These are phyloP conservation scores for Tetragonula clypearis DNA, from an alignment of 1,140 invertebrate species.

Conservation along the genomic window DNA sequence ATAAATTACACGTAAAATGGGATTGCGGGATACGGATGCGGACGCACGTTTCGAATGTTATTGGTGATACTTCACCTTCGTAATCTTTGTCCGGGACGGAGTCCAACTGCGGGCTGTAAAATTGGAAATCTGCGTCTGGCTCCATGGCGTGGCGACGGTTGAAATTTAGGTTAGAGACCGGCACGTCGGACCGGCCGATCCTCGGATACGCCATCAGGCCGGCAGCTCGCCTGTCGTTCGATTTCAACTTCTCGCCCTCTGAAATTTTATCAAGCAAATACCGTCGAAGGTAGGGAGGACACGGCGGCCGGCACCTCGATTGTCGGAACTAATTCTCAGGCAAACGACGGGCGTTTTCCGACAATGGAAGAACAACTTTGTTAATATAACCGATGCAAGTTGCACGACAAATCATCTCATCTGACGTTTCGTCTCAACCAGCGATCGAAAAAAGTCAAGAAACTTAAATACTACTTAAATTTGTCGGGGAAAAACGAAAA, in stretches of 20 bases:
- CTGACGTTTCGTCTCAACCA: too few relatives aligned
- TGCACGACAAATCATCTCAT: too few relatives aligned
- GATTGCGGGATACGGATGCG: not conserved
- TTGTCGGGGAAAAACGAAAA: too few relatives aligned
- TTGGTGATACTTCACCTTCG: conserved; percentile 49
- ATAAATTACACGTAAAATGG: conserved; percentile 4
- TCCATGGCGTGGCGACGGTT: conserved; percentile 40
- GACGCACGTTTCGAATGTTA: not conserved
- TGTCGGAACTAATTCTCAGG: not conserved
- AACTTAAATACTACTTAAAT: too few relatives aligned
- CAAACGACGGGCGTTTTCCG: not conserved
- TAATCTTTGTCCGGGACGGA: conserved; percentile 56
- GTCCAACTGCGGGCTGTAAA: conserved; percentile 50
- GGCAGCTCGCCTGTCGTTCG: conserved; percentile 62
- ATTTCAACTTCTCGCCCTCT: conserved; percentile 65
- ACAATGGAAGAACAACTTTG: too few relatives aligned
- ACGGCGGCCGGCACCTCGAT: too few relatives aligned
- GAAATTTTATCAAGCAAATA: conserved; percentile 5
- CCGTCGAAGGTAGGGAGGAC: too few relatives aligned
- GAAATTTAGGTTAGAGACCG: conserved; percentile 34
- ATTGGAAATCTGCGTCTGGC: conserved; percentile 47
- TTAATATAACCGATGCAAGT: too few relatives aligned
- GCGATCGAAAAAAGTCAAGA: too few relatives aligned
- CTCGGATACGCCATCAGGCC: conserved; percentile 69
- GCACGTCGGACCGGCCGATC: conserved; percentile 58